A percentile compares a stretch with the other conserved stretches of the same genome.
Conservation (phyloP, 2,113 vertebrate genomes). For the Corydoras sp. region DNA sequence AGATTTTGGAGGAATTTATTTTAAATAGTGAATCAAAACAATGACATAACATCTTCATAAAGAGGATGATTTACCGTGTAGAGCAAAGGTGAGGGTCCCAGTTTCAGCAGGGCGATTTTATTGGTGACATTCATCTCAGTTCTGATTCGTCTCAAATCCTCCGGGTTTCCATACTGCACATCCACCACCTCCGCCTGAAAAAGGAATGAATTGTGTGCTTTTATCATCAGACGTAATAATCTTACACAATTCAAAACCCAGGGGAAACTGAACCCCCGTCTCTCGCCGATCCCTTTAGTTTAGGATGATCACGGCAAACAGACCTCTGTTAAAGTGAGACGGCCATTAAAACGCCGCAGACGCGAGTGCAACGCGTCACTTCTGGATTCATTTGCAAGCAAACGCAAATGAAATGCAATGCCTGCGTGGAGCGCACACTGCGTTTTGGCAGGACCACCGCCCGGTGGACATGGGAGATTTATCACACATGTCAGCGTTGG, state of each 20-base stretch:
- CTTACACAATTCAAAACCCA: too few relatives aligned
- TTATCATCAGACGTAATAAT: too few relatives aligned
- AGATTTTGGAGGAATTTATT: too few relatives aligned
- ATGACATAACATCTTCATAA: too few relatives aligned
- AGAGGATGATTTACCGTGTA: slow-evolving; percentile 76
- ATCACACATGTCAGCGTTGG: slow-evolving; percentile 57
- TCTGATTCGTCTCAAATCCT: slow-evolving; percentile 71
- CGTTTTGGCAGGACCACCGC: slow-evolving; percentile 40
- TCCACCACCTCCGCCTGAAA: slow-evolving; percentile 83
- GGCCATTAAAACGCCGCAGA: slow-evolving; percentile 17
- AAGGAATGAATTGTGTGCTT: slow-evolving; percentile 1
- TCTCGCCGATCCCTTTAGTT: too few relatives aligned
- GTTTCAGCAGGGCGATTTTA: slow-evolving; percentile 85
- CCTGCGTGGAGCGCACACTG: slow-evolving; percentile 45
- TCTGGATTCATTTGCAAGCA: slow-evolving; percentile 59
- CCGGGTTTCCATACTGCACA: slow-evolving; percentile 75
- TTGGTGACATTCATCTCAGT: slow-evolving; percentile 67
- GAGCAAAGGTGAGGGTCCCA: slow-evolving; percentile 80
- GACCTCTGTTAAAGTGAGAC: slow-evolving; percentile 2
- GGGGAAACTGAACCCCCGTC: too few relatives aligned
- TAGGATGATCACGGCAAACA: too few relatives aligned
- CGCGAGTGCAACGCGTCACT: slow-evolving; percentile 47
- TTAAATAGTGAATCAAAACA: too few relatives aligned
- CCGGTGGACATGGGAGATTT: slow-evolving; percentile 54
- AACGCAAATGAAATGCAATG: slow-evolving; percentile 53